These are phyloP conservation scores for Ophiodon elongatus DNA, from an alignment of 2,113 vertebrate species.

Conservation along the genomic window DNA sequence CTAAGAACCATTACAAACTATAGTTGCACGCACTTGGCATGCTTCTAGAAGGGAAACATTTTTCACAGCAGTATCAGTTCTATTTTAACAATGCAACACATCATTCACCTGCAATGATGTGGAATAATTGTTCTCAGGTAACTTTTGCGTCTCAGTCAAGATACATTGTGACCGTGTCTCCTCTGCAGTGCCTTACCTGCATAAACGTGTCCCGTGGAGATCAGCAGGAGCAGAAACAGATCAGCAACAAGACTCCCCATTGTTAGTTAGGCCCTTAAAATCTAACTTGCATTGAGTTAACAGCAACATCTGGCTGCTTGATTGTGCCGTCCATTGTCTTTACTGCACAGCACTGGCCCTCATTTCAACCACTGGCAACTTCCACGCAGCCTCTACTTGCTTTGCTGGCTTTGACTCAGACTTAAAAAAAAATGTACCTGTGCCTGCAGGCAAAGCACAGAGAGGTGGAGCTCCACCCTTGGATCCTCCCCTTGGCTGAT, in stretches of 20 bases:
- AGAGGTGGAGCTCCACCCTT: conserved; percentile 58
- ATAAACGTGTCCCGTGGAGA: conserved; percentile 63
- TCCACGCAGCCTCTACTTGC: conserved; percentile 14
- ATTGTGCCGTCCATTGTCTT: conserved; percentile 26
- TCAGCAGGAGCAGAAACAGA: conserved; percentile 66
- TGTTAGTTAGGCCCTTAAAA: conserved; percentile 21
- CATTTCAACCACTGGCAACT: conserved; percentile 29
- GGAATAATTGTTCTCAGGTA: not conserved
- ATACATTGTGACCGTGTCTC: not conserved
- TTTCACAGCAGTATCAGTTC: not conserved
- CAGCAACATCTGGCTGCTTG: conserved; percentile 57
- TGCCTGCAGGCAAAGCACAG: conserved; percentile 21
- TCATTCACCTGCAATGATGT: not conserved
- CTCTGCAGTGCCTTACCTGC: conserved; percentile 74
- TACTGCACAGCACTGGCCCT: not conserved
- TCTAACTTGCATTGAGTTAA: conserved; percentile 32
- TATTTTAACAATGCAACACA: not conserved
- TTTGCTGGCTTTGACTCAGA: conserved; percentile 45
- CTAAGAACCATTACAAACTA: not conserved
- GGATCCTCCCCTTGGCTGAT: conserved; percentile 25
- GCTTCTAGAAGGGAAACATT: not conserved
- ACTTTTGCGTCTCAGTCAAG: conserved; percentile 11
- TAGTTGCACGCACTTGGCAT: not conserved
- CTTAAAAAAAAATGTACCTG: conserved; percentile 61
- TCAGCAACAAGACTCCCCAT: conserved; percentile 68